Conservation (phyloP, 2,888 invertebrate genomes). For the Campoletis raptor region DNA sequence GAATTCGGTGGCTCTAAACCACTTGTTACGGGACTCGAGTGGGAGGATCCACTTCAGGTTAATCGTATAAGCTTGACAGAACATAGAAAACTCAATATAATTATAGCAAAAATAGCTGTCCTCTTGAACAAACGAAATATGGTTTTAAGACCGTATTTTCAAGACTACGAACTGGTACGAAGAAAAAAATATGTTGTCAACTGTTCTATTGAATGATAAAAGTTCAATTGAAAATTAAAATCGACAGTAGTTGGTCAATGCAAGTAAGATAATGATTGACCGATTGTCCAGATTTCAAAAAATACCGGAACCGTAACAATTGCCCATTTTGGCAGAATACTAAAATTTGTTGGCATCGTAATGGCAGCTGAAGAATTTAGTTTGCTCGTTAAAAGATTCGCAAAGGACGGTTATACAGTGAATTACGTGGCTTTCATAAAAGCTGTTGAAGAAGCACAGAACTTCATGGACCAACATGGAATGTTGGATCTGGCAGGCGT, state of each 20-base stretch:
- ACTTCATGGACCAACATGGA: slow-evolving; percentile 86
- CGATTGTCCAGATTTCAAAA: slow-evolving; percentile 88
- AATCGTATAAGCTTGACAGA: slow-evolving; percentile 89
- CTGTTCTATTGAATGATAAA: background rate
- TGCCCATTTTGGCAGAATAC: slow-evolving; percentile 91
- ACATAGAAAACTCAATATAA: slow-evolving; percentile 88
- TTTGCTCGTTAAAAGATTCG: slow-evolving; percentile 90
- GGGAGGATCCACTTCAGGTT: slow-evolving; percentile 90
- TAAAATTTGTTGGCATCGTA: slow-evolving; percentile 90
- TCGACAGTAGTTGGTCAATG: background rate
- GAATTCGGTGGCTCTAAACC: slow-evolving; percentile 85
- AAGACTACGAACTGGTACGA: slow-evolving; percentile 89
- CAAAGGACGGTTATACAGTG: slow-evolving; percentile 91
- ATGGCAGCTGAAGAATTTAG: slow-evolving; percentile 91
- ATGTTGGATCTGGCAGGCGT: slow-evolving; percentile 87
- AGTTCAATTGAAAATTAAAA: background rate
- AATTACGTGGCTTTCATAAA: slow-evolving; percentile 92
- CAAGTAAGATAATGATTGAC: background rate
- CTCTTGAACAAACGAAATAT: slow-evolving; percentile 87
- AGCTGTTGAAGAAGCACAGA: slow-evolving; percentile 89
- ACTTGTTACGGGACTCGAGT: slow-evolving; percentile 87
- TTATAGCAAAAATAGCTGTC: slow-evolving; percentile 91
- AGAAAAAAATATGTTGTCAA: background rate
- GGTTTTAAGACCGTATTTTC: slow-evolving; percentile 90
- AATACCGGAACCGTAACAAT: slow-evolving; percentile 92